Evolutionary conservation across 2,797 vertebrate genomes (phyloP).

Genomic region (Scleropages formosus): DNA sequence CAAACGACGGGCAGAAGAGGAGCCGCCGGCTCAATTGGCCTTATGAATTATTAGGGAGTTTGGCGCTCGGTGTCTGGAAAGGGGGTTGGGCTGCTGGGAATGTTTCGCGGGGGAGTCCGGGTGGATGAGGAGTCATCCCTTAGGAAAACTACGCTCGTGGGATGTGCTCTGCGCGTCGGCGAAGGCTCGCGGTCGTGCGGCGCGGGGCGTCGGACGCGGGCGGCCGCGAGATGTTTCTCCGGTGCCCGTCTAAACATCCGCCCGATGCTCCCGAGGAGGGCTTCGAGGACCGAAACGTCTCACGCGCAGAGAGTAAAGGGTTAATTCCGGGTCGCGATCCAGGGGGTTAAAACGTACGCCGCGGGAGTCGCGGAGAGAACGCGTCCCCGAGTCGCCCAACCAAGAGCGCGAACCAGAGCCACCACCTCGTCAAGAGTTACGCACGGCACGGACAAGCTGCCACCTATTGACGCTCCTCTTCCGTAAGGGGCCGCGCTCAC

Average conservation of each 20-base stretch:
- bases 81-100: background rate
- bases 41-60: conserved; percentile 1
- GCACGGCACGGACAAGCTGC: too few relatives aligned
- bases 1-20: background rate
- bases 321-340: too few relatives aligned
- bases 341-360: too few relatives aligned
- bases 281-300: background rate
- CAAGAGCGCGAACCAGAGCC: too few relatives aligned
- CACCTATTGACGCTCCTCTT: too few relatives aligned
- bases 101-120: background rate
- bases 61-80: background rate
- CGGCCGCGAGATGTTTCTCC: background rate
- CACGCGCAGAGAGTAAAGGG: background rate
- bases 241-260: background rate
- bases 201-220: background rate
- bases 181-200: background rate
- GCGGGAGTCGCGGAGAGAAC: too few relatives aligned
- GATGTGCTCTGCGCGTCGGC: background rate
- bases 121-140: background rate
- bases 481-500: too few relatives aligned
- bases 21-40: conserved; percentile 17
- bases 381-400: too few relatives aligned
- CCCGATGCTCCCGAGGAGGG: background rate
- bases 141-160: background rate
- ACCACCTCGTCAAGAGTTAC: too few relatives aligned